A percentile compares a stretch with the other conserved stretches of the same genome.
phyloP scores from a whole-genome alignment of 1,140 invertebrate species.

The Paraescarpia echinospica region DNA sequence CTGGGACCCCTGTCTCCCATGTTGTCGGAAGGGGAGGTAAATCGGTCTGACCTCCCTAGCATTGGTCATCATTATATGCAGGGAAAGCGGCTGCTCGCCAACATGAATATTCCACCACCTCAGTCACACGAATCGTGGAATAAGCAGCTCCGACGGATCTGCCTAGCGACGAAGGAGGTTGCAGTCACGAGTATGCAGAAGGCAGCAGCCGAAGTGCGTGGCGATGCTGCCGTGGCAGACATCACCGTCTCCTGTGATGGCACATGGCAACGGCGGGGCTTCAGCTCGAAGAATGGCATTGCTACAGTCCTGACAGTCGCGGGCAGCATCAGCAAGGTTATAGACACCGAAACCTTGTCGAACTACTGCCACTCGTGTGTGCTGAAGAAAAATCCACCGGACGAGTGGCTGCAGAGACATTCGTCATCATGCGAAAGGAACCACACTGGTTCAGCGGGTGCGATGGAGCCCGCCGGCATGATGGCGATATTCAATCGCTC shows the following conservation, averaged over 20 bases:
- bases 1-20: no score
- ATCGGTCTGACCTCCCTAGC: no score
- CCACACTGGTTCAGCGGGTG: constrained; percentile 41
- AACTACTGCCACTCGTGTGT: constrained; percentile 10
- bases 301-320: constrained; percentile 22
- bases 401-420: constrained; percentile 15
- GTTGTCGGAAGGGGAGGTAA: no score
- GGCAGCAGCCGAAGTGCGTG: neutral
- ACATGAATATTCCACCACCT: neutral
- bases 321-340: constrained; percentile 20
- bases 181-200: neutral
- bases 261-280: constrained; percentile 18
- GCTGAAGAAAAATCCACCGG: constrained; percentile 13
- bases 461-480: constrained; percentile 36
- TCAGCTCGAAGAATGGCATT: constrained; percentile 24
- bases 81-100: no score
- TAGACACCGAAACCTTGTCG: constrained; percentile 19
- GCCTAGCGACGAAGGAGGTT: neutral
- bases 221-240: neutral
- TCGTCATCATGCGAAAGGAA: constrained; percentile 18
- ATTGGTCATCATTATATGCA: neutral
- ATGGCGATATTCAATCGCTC: constrained; percentile 25
- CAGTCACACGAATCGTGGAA: neutral
- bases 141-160: neutral
- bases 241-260: constrained; percentile 1